phyloP scores from a whole-genome alignment of 2,113 vertebrate genomes.

The Salvelinus namaycush region DNA sequence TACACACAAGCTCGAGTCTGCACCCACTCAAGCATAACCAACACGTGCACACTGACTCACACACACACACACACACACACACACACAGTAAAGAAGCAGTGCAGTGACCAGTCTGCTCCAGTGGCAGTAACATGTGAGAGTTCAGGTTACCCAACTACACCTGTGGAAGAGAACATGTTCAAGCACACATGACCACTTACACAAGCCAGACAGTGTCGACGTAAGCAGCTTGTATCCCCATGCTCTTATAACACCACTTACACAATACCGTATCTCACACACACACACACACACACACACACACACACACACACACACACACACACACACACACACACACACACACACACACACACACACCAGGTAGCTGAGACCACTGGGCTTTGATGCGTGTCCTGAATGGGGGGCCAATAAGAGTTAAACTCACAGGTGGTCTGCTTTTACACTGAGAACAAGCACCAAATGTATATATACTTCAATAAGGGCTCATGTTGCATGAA shows the following conservation, averaged over 20 bases:
- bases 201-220: conserved; percentile 32
- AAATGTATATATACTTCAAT: not conserved
- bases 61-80: not conserved
- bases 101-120: conserved; percentile 7
- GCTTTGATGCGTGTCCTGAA: not conserved
- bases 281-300: conserved; percentile 12
- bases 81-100: too few species aligned
- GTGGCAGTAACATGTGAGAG: conserved; percentile 59
- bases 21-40: too few species aligned
- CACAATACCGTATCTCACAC: not conserved
- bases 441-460: too few species aligned
- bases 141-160: conserved; percentile 31
- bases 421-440: not conserved
- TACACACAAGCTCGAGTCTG: not conserved
- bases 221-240: not conserved
- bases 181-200: conserved; percentile 20
- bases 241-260: not conserved
- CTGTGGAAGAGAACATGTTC: conserved; percentile 20
- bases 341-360: not conserved
- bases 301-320: not conserved
- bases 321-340: not conserved
- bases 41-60: too few species aligned
- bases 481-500: too few species aligned
- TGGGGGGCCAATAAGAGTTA: not conserved
- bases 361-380: not conserved